These are phyloP conservation scores for Lepeophtheirus nordmannii DNA, from an alignment of 2,888 invertebrate species.

Conservation along the genomic window DNA sequence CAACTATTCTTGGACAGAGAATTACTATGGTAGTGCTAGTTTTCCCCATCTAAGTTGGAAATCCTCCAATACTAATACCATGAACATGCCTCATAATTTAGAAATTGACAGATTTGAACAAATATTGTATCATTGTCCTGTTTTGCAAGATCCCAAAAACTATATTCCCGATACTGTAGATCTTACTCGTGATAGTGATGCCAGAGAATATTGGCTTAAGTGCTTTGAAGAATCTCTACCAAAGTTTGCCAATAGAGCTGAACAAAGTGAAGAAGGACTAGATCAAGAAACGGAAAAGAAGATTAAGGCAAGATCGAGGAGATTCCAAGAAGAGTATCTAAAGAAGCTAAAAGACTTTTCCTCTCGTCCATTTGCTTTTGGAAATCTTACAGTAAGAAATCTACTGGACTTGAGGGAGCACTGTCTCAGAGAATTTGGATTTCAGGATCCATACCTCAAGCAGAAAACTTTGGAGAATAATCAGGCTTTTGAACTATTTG, in stretches of 20 bases:
- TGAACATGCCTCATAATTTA: conserved; percentile 36
- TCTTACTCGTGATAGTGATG: conserved; percentile 64
- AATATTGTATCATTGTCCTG: conserved; percentile 49
- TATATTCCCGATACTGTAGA: conserved; percentile 87
- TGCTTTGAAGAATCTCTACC: conserved; percentile 70
- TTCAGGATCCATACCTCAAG: conserved; percentile 63
- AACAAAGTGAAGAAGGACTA: conserved; percentile 49
- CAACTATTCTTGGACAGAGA: conserved; percentile 49
- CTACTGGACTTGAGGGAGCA: conserved; percentile 82
- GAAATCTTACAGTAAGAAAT: conserved; percentile 70
- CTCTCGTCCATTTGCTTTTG: conserved; percentile 45
- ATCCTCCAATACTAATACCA: background rate
- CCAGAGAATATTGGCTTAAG: conserved; percentile 73
- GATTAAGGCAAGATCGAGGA: conserved; percentile 46
- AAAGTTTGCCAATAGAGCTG: conserved; percentile 68
- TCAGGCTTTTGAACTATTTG: conserved; percentile 54
- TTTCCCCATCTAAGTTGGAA: conserved; percentile 35
- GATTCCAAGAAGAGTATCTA: conserved; percentile 66
- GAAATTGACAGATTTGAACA: conserved; percentile 44
- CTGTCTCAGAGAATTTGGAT: conserved; percentile 72
- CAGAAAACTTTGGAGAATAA: conserved; percentile 61
- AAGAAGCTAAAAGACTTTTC: conserved; percentile 57
- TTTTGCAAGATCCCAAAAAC: conserved; percentile 56
- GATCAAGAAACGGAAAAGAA: background rate
- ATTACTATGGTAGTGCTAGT: conserved; percentile 50